phyloP scores from a whole-genome alignment of 1,140 invertebrate genomes.

The Zophobas atratus region DNA sequence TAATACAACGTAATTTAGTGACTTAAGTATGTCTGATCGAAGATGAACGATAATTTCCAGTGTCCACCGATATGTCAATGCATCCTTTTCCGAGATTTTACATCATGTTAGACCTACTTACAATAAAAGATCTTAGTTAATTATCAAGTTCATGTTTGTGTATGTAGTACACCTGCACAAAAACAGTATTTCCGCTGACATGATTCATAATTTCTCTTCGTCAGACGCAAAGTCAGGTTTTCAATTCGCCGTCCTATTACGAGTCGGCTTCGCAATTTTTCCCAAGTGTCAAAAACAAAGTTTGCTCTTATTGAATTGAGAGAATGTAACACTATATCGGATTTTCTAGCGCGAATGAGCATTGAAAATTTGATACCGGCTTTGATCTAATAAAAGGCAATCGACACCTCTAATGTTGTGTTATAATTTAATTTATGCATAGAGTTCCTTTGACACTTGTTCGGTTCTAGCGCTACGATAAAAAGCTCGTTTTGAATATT shows the following conservation, averaged over 20 bases:
- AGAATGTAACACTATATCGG: neutral
- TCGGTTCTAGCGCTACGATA: neutral
- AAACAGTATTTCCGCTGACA: too few species aligned
- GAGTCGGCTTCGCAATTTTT: too few species aligned
- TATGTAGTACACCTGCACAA: too few species aligned
- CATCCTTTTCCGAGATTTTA: too few species aligned
- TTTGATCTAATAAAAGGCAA: slow-evolving; percentile 20
- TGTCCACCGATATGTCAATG: too few species aligned
- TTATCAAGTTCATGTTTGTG: too few species aligned
- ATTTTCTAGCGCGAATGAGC: slow-evolving; percentile 1
- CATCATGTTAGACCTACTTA: neutral
- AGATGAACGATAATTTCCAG: too few species aligned
- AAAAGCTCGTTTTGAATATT: neutral
- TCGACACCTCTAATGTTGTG: slow-evolving; percentile 20
- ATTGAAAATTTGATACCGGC: slow-evolving; percentile 15
- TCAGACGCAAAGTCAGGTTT: too few species aligned
- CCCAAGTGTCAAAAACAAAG: too few species aligned
- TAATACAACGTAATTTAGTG: neutral
- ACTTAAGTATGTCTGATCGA: too few species aligned
- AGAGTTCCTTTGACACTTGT: neutral
- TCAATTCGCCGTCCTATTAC: too few species aligned
- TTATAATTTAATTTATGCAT: slow-evolving; percentile 21
- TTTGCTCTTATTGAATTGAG: neutral
- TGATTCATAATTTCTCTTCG: too few species aligned
- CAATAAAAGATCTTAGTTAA: neutral